Evolutionary conservation across 1,140 invertebrate genomes (phyloP).

Genomic region (Pseudomyrmex flavicornis): DNA sequence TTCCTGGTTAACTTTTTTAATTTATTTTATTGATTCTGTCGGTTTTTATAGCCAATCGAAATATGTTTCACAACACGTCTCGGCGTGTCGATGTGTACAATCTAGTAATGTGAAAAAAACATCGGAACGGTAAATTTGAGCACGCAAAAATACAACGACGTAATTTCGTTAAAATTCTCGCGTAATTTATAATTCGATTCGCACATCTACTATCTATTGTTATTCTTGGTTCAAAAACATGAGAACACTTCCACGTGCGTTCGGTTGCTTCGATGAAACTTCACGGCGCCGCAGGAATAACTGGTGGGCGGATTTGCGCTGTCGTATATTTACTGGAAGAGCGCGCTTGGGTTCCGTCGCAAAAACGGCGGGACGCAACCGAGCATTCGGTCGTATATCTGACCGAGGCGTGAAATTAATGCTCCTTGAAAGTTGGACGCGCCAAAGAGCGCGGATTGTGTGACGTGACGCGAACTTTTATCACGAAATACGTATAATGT

Average conservation of each 20-base stretch:
- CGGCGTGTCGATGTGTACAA: too few species aligned
- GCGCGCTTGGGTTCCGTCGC: slow-evolving; percentile 3
- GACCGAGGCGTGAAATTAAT: slow-evolving; percentile 56
- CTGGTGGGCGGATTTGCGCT: slow-evolving; percentile 41
- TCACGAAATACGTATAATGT: slow-evolving; percentile 68
- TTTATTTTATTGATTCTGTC: not conserved
- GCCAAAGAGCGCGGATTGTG: slow-evolving; percentile 44
- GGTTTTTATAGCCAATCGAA: too few species aligned
- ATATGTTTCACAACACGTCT: too few species aligned
- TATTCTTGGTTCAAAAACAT: not conserved
- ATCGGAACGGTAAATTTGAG: too few species aligned
- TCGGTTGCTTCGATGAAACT: slow-evolving; percentile 23
- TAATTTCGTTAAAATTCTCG: not conserved
- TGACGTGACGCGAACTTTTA: slow-evolving; percentile 63
- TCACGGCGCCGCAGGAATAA: slow-evolving; percentile 40
- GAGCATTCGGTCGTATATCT: slow-evolving; percentile 45
- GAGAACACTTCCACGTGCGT: not conserved
- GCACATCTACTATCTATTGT: too few species aligned
- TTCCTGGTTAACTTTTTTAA: slow-evolving; percentile 22
- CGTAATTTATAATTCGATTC: too few species aligned
- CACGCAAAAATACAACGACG: too few species aligned
- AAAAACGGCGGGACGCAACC: slow-evolving; percentile 24
- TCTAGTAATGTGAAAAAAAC: too few species aligned
- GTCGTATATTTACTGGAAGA: slow-evolving; percentile 44
- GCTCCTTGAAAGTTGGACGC: slow-evolving; percentile 49